Base-by-base conservation (phyloP, 35 echinoderm and acorn worm genomes). In the Apostichopus californicus region DNA sequence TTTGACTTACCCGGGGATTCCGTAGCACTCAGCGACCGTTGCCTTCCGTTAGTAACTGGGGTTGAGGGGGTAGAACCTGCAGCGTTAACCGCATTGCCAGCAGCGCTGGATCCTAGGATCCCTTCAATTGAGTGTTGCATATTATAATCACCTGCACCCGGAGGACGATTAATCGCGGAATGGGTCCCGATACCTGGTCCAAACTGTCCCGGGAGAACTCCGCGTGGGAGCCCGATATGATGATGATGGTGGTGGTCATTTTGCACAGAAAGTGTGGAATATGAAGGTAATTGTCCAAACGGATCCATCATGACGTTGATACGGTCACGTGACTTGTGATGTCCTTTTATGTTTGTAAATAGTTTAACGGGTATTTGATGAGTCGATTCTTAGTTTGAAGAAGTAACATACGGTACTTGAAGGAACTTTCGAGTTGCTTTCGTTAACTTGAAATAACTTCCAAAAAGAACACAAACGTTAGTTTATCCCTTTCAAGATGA, bases 111-210 rank as follows among this genome's bases (percentile, higher is more conserved):
- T 54, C 89, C 89, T 46, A 91, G 89, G 8, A 91, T 91, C 13
- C 89, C 89, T 54, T 91, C 89, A 26, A 91, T 91, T 13, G 89
- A 78, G 53, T 91, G 89, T 91, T 91, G 89, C 72, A 91, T 91
- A 66, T 91, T 91, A 77, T 91, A 91, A 26, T 91, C 89, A 4
- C 61, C 61, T 24, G 28, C 85, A 9, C 6, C 72, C 28, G 55
- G 71, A 79, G 73, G 28, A 60, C 89, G 89, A 59, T 79, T 77
- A 79, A 79, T 91, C 89, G 77, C 77, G 56, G 89, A 91, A 79
- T 91, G 89, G 89, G 89, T 91, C 71, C 15, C 72, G 89, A 91
- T 77, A n/a, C 34, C 89, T 77, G 34, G 24, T 18, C 18, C 71
- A 56, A 91, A 91, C 3, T 22, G 71, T 55, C 55, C 73, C 55